A percentile compares a stretch with the other conserved stretches of the same genome.
These are phyloP conservation scores for Porites divaricata DNA, from an alignment of 92 coral and sea anemone genomes.

Conservation along the genomic window DNA sequence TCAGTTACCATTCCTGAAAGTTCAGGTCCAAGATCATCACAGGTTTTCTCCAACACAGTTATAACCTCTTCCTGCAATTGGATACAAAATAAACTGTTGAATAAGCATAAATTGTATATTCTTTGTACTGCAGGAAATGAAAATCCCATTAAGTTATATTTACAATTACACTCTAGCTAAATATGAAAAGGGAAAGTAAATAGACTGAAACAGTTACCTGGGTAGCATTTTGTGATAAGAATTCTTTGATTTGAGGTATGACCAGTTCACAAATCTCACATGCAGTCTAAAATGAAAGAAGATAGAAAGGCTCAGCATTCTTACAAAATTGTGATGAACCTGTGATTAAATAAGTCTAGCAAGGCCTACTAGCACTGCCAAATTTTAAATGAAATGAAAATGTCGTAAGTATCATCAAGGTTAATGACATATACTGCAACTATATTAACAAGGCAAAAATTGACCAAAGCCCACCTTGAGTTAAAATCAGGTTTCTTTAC, in stretches of 20 bases:
- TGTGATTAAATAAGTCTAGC: too few species aligned
- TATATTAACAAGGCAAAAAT: too few species aligned
- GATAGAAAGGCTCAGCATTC: background rate
- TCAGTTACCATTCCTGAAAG: conserved; percentile 42
- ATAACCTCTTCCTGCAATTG: conserved; percentile 39
- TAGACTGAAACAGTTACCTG: conserved; percentile 36
- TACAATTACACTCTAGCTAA: too few species aligned
- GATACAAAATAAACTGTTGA: background rate
- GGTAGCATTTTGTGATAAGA: conserved; percentile 41
- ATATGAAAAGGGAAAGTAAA: background rate
- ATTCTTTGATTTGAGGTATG: conserved; percentile 40
- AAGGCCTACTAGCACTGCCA: too few species aligned
- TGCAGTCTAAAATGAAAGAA: conserved; percentile 13
- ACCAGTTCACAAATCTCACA: conserved; percentile 65
- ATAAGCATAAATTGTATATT: too few species aligned
- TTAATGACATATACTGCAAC: too few species aligned
- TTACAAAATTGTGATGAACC: background rate
- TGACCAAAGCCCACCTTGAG: too few species aligned
- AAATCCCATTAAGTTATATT: too few species aligned
- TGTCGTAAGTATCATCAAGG: too few species aligned
- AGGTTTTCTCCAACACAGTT: conserved; percentile 32
- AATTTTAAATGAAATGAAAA: too few species aligned
- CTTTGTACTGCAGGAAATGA: too few species aligned
- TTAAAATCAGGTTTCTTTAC: too few species aligned
- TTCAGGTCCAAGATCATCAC: conserved; percentile 43